Conservation (phyloP, 2,113 vertebrate genomes). For the Lophochroa leadbeateri region DNA sequence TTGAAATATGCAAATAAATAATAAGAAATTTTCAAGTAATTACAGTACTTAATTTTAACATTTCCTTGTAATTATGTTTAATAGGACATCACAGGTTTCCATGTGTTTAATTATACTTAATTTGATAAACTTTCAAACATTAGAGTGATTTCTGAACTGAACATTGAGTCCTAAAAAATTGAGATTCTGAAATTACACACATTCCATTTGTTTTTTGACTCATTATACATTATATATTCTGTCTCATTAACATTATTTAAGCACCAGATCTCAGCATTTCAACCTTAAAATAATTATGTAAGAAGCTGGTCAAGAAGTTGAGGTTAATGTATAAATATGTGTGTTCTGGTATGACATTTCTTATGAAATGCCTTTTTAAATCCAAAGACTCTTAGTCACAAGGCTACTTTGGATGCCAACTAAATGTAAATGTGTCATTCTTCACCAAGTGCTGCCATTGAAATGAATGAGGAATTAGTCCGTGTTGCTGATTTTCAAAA, state of each 20-base stretch:
- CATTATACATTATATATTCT: neutral
- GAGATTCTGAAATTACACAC: neutral
- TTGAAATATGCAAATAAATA: slow-evolving; percentile 7
- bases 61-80: neutral
- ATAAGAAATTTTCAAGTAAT: neutral
- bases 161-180: neutral
- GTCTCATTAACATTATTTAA: neutral
- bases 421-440: neutral
- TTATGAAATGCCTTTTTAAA: neutral
- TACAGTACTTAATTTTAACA: neutral
- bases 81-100: neutral
- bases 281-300: neutral
- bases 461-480: neutral
- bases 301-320: neutral
- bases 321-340: neutral
- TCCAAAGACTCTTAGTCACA: neutral
- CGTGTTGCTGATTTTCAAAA: neutral
- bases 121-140: neutral
- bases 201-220: neutral
- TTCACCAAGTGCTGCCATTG: neutral
- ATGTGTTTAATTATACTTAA: neutral
- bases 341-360: neutral
- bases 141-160: neutral
- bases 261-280: neutral
- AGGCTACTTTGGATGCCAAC: neutral